Evolutionary conservation across 2,113 vertebrate genomes (phyloP), one percentile per base, ranked within the genome.

Genomic region (Pyrgilauda ruficollis): DNA sequence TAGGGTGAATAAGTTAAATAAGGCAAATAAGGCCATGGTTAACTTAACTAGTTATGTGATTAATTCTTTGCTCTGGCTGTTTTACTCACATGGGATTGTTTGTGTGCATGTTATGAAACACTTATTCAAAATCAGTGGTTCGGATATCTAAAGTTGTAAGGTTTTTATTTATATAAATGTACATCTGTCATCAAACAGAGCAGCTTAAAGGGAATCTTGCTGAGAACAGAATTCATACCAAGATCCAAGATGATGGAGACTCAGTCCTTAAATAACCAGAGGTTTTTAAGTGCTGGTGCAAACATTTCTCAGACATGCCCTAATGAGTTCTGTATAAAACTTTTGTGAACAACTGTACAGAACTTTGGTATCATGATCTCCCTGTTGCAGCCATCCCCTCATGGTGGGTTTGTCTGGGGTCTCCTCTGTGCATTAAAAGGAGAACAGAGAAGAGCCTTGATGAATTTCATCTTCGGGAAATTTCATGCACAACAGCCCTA

Each of bases 1-100:
- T 75, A 68, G 26, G 68, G 68, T 72, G 73, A 92, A 53, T 61
- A 96, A 90, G 88, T 96, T 81, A 93, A 96, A 90, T 75, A 93
- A 95, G 46, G 68, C 39, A 96, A 90, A 88, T 58, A 84, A 76
- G 35, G 35, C 56, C 35, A 8, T 53, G 72, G 85, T 83, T 91
- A 95, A 84, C 61, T 68, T 87, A 63, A 88, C 84, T 61, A 41
- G 72, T 84, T 88, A 19, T 63, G 41, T 53, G 56, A 84, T 81
- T 84, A 52, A 84, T 86, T 77, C 63, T 86, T 91, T 85, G 30
- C 55, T 88, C 21, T 47, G 58, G 49, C 66, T 93, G 7, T 83
- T 95, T 88, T 44, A 69, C 43, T 75, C 43, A 30, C 15, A 50
- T 83, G 67, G 28, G 82, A 87, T 4, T 59, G 50, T 83, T 84